A percentile compares a stretch with the other conserved stretches of the same genome.
These are phyloP conservation scores for Pilophorus perplexus DNA, from an alignment of 2,888 invertebrate species.

Conservation along the genomic window DNA sequence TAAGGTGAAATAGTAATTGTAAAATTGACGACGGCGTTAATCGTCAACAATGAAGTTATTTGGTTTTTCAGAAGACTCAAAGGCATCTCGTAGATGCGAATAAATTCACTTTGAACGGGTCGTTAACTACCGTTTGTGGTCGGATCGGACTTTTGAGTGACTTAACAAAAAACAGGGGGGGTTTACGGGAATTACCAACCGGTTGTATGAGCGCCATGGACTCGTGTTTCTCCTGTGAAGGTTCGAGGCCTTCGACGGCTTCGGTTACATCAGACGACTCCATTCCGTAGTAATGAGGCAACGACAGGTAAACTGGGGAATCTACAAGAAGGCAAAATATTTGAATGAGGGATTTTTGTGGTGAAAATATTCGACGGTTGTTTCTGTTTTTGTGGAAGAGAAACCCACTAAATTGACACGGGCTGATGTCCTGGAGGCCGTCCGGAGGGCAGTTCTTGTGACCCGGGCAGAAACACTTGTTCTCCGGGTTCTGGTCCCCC, in stretches of 20 bases:
- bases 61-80: no score
- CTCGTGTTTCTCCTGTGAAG: constrained; percentile 66
- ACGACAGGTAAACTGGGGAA: constrained; percentile 84
- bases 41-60: no score
- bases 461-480: constrained; percentile 73
- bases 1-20: not conserved
- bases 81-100: no score
- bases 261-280: constrained; percentile 67
- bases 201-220: constrained; percentile 83
- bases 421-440: constrained; percentile 81
- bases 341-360: no score
- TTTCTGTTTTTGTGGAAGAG: not conserved
- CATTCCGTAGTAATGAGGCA: constrained; percentile 79
- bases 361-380: no score
- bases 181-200: no score
- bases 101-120: no score
- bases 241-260: constrained; percentile 69
- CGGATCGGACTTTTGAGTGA: no score
- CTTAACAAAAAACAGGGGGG: no score
- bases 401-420: constrained; percentile 80
- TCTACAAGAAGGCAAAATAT: no score
- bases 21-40: no score
- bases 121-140: no score
- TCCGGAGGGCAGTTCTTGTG: constrained; percentile 66
- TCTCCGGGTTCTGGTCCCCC: constrained; percentile 64